These are phyloP conservation scores for Orchesella cincta DNA, from an alignment of 1,140 invertebrate genomes.

Conservation along the genomic window DNA sequence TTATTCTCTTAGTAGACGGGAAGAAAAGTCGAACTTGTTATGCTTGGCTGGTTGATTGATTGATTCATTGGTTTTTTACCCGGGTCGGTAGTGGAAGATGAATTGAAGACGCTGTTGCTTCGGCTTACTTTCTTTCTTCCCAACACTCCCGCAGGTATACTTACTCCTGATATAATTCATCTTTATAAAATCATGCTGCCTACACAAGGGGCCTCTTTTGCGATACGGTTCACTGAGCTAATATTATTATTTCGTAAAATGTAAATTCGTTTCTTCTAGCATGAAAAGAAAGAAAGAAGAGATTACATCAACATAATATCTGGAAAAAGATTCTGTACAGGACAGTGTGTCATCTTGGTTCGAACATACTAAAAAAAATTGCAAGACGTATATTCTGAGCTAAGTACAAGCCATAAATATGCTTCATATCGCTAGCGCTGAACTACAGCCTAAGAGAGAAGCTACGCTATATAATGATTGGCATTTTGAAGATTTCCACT, in stretches of 20 bases:
- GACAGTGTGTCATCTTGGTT: too few relatives aligned
- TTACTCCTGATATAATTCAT: not conserved
- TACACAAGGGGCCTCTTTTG: too few relatives aligned
- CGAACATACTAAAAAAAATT: too few relatives aligned
- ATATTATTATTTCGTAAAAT: not conserved
- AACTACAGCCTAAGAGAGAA: too few relatives aligned
- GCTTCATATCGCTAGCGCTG: too few relatives aligned
- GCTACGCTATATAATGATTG: too few relatives aligned
- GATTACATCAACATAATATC: too few relatives aligned
- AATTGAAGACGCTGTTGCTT: constrained; percentile 18
- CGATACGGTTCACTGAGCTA: not conserved
- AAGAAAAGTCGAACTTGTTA: not conserved
- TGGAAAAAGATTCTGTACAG: too few relatives aligned
- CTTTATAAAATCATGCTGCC: not conserved
- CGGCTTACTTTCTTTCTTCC: not conserved
- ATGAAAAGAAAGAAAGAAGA: not conserved
- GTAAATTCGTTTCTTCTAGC: constrained; percentile 5
- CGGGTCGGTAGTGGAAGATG: constrained; percentile 13
- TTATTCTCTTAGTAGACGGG: not conserved
- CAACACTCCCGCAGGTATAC: not conserved
- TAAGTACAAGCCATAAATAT: too few relatives aligned
- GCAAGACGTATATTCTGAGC: too few relatives aligned
- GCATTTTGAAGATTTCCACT: too few relatives aligned
- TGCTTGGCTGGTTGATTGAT: constrained; percentile 23
- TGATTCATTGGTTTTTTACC: constrained; percentile 26